Conservation (phyloP, 2,113 vertebrate genomes). For the Trogon surrucura region DNA sequence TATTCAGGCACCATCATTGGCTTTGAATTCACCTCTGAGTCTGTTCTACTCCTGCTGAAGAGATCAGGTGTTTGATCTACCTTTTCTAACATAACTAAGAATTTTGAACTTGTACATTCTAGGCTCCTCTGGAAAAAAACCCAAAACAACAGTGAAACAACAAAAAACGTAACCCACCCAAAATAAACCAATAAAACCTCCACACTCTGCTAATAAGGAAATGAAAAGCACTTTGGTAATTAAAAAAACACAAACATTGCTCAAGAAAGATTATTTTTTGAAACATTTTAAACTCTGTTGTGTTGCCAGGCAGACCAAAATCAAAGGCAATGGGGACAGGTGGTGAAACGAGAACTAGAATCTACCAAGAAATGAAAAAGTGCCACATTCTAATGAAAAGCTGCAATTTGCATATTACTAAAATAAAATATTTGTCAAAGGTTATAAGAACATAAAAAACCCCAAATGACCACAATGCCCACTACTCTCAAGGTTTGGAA, state of each 20-base stretch:
- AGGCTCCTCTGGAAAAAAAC: background rate
- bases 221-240: background rate
- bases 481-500: background rate
- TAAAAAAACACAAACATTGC: background rate
- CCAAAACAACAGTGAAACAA: background rate
- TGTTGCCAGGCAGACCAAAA: background rate
- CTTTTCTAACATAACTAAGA: background rate
- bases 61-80: background rate
- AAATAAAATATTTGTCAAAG: background rate
- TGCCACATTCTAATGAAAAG: background rate
- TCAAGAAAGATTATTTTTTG: background rate
- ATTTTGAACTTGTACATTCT: background rate
- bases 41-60: background rate
- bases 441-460: background rate
- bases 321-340: background rate
- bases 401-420: background rate
- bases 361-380: background rate
- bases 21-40: background rate
- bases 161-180: too few species aligned
- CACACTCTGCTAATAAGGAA: background rate
- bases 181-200: background rate
- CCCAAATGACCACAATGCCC: rapidly evolving
- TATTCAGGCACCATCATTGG: rapidly evolving
- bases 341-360: background rate
- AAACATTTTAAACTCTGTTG: background rate